A percentile compares a stretch with the other conserved stretches of the same genome.
Evolutionary conservation across 2,888 invertebrate genomes (phyloP).

Genomic region (Thereva nobilitata): DNA sequence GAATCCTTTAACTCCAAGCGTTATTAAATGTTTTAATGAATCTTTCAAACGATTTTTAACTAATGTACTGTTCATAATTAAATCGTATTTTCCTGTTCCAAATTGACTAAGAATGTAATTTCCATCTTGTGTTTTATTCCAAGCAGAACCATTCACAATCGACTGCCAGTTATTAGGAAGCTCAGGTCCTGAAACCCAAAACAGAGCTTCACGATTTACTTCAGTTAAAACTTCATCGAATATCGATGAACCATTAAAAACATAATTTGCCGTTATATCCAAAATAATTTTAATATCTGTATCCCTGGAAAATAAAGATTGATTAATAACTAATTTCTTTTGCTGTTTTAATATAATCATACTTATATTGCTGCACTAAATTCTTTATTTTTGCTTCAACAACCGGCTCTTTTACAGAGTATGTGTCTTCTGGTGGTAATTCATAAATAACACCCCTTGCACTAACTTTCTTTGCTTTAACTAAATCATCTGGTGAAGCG

Average conservation of each 20-base stretch:
- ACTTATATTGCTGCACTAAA: conserved; percentile 50
- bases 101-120: conserved; percentile 79
- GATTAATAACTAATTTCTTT: neutral
- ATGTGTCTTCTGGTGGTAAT: conserved; percentile 65
- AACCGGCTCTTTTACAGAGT: conserved; percentile 60
- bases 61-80: conserved; percentile 74
- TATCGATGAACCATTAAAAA: conserved; percentile 70
- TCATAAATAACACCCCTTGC: conserved; percentile 71
- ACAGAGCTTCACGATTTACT: conserved; percentile 73
- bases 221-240: conserved; percentile 67
- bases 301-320: conserved; percentile 49
- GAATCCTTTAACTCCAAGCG: conserved; percentile 80
- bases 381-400: conserved; percentile 52
- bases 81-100: conserved; percentile 70
- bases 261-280: conserved; percentile 76
- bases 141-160: conserved; percentile 51
- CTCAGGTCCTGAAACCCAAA: conserved; percentile 66
- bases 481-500: conserved; percentile 49
- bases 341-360: conserved; percentile 15
- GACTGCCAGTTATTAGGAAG: conserved; percentile 75
- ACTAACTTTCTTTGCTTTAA: conserved; percentile 58
- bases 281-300: conserved; percentile 67
- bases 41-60: conserved; percentile 70
- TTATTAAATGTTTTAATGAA: conserved; percentile 72
- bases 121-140: conserved; percentile 48